Percentiles rank a stretch among this genome's conserved stretches.
Conservation (phyloP, 2,797 vertebrate species). For the Neosalanx taihuensis region DNA sequence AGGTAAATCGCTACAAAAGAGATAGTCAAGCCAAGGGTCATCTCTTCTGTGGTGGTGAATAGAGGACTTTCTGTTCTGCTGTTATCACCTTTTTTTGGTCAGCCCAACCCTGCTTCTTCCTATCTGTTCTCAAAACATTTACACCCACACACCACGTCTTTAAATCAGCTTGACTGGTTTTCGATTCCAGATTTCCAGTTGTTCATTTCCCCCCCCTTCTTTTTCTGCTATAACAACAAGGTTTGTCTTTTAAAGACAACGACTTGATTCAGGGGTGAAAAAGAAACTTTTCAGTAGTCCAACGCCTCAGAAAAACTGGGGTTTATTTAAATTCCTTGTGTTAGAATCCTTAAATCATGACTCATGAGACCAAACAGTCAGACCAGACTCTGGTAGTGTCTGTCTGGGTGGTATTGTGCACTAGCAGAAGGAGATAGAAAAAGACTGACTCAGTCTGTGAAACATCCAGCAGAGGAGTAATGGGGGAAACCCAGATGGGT, state of each 20-base stretch:
- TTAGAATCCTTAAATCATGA: constrained; percentile 60
- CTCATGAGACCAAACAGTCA: constrained; percentile 57
- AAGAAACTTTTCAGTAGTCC: constrained; percentile 43
- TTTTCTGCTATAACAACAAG: constrained; percentile 31
- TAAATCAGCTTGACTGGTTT: constrained; percentile 27
- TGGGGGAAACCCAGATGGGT: background rate
- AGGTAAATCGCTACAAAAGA: background rate
- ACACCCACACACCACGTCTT: constrained; percentile 31
- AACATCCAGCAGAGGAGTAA: constrained; percentile 22
- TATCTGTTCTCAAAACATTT: constrained; percentile 47
- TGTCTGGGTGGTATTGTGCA: constrained; percentile 36
- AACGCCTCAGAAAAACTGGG: constrained; percentile 57
- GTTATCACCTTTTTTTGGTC: constrained; percentile 47
- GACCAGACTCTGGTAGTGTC: constrained; percentile 55
- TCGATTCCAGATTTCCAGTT: constrained; percentile 8
- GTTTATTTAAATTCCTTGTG: constrained; percentile 65
- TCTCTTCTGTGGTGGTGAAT: constrained; percentile 34
- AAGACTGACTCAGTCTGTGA: constrained; percentile 9
- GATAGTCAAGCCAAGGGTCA: constrained; percentile 15
- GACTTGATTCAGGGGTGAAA: constrained; percentile 48
- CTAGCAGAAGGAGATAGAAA: constrained; percentile 16
- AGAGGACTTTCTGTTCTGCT: constrained; percentile 47
- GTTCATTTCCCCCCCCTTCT: constrained; percentile 15
- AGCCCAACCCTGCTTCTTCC: constrained; percentile 31
- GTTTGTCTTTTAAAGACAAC: constrained; percentile 46